Conservation (phyloP, 2,113 vertebrate species). For the Passer montanus region DNA sequence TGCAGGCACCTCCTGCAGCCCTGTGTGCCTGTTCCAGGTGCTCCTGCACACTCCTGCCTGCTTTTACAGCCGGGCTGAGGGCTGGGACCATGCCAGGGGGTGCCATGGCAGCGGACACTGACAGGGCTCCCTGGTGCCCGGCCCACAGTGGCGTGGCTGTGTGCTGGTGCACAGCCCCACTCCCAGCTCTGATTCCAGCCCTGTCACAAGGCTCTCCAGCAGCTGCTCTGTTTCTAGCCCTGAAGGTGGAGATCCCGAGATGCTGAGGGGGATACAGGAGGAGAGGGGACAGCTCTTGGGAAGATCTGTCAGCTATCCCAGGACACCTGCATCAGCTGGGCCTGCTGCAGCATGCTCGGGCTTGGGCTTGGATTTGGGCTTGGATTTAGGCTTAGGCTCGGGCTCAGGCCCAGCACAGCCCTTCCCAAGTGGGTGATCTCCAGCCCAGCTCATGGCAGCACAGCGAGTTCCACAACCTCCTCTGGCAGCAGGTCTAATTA, state of each 20-base stretch:
- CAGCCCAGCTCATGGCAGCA: not conserved
- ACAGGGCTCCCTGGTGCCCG: fast-evolving
- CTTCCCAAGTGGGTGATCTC: not conserved
- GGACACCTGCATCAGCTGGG: not conserved
- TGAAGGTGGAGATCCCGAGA: not conserved
- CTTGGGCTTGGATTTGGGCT: not conserved
- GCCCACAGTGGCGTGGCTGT: not conserved
- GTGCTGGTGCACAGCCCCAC: fast-evolving
- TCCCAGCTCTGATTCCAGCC: not conserved
- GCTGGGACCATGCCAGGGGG: fast-evolving
- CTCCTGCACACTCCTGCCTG: not conserved
- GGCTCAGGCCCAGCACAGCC: not conserved
- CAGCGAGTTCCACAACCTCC: not conserved
- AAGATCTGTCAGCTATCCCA: not conserved
- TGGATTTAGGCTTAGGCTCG: fast-evolving
- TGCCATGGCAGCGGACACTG: fast-evolving
- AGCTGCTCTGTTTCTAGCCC: not conserved
- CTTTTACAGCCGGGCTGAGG: not conserved
- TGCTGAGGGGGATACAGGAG: fast-evolving
- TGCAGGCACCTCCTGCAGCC: not conserved
- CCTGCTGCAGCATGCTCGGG: not conserved
- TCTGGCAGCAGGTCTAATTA: conserved; percentile 34
- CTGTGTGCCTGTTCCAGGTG: not conserved
- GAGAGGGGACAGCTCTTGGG: not conserved
- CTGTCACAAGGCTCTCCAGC: not conserved